Evolutionary conservation across 2,888 invertebrate species (phyloP).

Genomic region (Alitta virens): DNA sequence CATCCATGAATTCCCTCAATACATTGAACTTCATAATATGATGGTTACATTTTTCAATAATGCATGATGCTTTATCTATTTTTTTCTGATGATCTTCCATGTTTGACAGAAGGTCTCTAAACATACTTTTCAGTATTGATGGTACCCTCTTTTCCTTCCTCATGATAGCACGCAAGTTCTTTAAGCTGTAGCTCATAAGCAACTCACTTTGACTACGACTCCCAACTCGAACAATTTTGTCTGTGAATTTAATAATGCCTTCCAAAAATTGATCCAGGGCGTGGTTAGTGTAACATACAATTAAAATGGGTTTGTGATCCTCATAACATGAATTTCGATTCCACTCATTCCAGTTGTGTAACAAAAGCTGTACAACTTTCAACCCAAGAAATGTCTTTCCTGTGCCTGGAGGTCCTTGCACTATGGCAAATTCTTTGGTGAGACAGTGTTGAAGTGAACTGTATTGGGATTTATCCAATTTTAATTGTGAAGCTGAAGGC

Average conservation of each 20-base stretch:
- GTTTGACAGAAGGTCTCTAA: slow-evolving; percentile 5
- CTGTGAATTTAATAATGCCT: slow-evolving; percentile 40
- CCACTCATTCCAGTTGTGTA: slow-evolving; percentile 63
- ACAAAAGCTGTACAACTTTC: slow-evolving; percentile 67
- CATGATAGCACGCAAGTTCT: neutral
- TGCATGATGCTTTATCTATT: slow-evolving; percentile 12
- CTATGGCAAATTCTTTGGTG: slow-evolving; percentile 49
- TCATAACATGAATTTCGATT: neutral
- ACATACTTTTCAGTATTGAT: neutral
- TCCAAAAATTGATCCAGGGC: slow-evolving; percentile 57
- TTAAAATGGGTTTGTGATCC: slow-evolving; percentile 38
- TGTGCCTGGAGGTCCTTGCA: slow-evolving; percentile 76
- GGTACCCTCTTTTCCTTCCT: slow-evolving; percentile 11
- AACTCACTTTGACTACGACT: slow-evolving; percentile 29
- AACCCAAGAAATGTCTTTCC: slow-evolving; percentile 81
- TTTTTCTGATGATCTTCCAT: slow-evolving; percentile 13
- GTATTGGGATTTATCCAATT: slow-evolving; percentile 45
- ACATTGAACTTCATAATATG: slow-evolving; percentile 37
- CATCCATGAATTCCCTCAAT: slow-evolving; percentile 23
- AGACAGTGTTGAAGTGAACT: slow-evolving; percentile 45
- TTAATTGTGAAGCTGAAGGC: slow-evolving; percentile 38
- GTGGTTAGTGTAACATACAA: slow-evolving; percentile 56
- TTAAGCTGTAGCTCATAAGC: neutral
- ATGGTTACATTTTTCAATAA: slow-evolving; percentile 29
- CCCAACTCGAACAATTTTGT: slow-evolving; percentile 45